Evolutionary conservation across 2,888 invertebrate species (phyloP).

Genomic region (Acrocyrtus sp.): DNA sequence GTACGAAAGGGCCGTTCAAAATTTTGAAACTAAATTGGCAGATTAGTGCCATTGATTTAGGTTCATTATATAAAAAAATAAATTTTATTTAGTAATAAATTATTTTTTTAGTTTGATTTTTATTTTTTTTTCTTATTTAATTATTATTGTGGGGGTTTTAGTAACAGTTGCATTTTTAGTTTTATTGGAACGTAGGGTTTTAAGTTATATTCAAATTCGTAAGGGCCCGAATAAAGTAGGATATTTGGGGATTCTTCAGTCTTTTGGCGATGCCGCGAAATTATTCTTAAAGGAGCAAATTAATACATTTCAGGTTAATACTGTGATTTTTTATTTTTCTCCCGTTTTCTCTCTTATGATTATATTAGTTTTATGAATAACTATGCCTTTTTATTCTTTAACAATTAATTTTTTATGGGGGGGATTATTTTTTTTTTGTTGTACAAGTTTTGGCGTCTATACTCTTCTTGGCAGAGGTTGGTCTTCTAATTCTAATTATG

Average conservation of each 20-base stretch:
- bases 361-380: slow-evolving; percentile 71
- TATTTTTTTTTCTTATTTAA: slow-evolving; percentile 50
- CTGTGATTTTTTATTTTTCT: slow-evolving; percentile 72
- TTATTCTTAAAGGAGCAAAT: slow-evolving; percentile 76
- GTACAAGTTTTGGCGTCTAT: slow-evolving; percentile 75
- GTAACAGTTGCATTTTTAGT: slow-evolving; percentile 78
- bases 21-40: slow-evolving; percentile 73
- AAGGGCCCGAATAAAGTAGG: slow-evolving; percentile 80
- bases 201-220: slow-evolving; percentile 79
- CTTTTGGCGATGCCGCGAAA: slow-evolving; percentile 78
- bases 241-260: slow-evolving; percentile 73
- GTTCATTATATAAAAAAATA: slow-evolving; percentile 69
- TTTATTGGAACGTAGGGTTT: slow-evolving; percentile 77
- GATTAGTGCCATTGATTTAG: slow-evolving; percentile 79
- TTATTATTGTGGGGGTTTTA: slow-evolving; percentile 72
- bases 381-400: slow-evolving; percentile 68
- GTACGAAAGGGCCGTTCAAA: slow-evolving; percentile 82
- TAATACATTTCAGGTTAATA: slow-evolving; percentile 72
- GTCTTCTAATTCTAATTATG: slow-evolving; percentile 79
- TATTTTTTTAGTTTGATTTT: slow-evolving; percentile 63
- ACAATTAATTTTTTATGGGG: slow-evolving; percentile 68
- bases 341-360: slow-evolving; percentile 73
- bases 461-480: slow-evolving; percentile 74
- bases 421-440: slow-evolving; percentile 74
- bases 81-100: slow-evolving; percentile 64